phyloP scores from a whole-genome alignment of 2,888 invertebrate species.

The Helleia helle region DNA sequence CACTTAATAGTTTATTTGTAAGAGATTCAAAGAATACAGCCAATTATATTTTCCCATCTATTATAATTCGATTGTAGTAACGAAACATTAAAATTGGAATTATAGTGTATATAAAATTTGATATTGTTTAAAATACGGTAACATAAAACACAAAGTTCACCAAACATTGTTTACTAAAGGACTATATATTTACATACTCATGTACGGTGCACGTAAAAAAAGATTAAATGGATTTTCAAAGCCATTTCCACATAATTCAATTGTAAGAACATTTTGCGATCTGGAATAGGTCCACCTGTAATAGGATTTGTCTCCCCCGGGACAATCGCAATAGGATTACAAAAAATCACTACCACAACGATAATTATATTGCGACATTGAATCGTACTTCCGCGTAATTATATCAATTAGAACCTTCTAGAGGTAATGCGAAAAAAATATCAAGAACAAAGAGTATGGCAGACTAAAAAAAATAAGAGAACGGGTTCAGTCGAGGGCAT shows the following conservation, averaged over 20 bases:
- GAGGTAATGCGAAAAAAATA: constrained; percentile 22
- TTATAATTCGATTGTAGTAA: too few species aligned
- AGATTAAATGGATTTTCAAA: too few species aligned
- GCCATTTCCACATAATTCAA: not conserved
- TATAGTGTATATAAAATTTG: too few species aligned
- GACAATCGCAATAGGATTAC: constrained; percentile 12
- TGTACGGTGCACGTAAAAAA: too few species aligned
- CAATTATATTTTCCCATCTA: too few species aligned
- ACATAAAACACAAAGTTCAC: too few species aligned
- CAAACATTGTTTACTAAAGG: too few species aligned
- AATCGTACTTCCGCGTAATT: constrained; percentile 28
- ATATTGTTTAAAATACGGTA: too few species aligned
- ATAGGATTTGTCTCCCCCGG: constrained; percentile 20
- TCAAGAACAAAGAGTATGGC: constrained; percentile 22
- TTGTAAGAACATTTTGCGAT: not conserved
- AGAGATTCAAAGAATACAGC: too few species aligned
- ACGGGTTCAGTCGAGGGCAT: constrained; percentile 21
- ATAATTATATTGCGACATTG: constrained; percentile 22
- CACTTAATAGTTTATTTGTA: too few species aligned
- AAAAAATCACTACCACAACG: constrained; percentile 9
- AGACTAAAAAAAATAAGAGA: constrained; percentile 25
- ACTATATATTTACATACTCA: too few species aligned
- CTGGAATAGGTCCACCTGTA: constrained; percentile 13
- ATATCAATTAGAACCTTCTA: constrained; percentile 28
- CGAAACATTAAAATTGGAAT: too few species aligned